These are phyloP conservation scores for Bathynomus jamesi DNA, from an alignment of 1,140 invertebrate genomes.

Conservation along the genomic window DNA sequence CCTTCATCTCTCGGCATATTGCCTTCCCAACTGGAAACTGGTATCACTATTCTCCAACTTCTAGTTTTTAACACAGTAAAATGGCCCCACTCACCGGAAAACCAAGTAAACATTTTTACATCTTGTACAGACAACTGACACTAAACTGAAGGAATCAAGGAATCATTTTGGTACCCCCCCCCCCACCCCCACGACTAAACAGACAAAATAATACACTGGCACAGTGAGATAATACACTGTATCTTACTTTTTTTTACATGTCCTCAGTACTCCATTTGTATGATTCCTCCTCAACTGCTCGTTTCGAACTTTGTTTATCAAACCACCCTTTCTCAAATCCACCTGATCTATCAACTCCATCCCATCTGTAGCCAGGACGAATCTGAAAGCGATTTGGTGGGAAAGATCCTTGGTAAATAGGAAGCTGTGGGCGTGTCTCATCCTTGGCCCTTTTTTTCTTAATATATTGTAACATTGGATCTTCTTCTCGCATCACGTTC, in stretches of 20 bases:
- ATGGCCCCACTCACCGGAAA: too few species aligned
- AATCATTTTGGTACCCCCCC: too few species aligned
- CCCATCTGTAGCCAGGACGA: constrained; percentile 89
- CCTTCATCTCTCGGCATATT: too few species aligned
- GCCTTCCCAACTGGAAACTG: too few species aligned
- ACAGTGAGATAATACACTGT: too few species aligned
- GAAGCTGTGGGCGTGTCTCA: constrained; percentile 41
- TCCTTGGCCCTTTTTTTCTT: constrained; percentile 60
- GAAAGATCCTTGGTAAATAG: constrained; percentile 40
- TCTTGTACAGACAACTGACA: too few species aligned
- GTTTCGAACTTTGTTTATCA: constrained; percentile 62
- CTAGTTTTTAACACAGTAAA: too few species aligned
- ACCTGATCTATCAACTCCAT: constrained; percentile 94
- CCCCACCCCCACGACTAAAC: too few species aligned
- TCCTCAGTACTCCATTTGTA: constrained; percentile 94
- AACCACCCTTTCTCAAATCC: constrained; percentile 93
- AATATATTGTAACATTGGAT: constrained; percentile 89
- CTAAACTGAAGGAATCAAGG: too few species aligned
- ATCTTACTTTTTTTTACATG: constrained; percentile 63
- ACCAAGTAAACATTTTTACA: too few species aligned
- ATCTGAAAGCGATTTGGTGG: constrained; percentile 88
- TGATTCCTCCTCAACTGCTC: constrained; percentile 71
- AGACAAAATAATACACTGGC: too few species aligned
- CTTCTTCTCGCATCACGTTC: constrained; percentile 68
- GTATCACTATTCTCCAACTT: too few species aligned